Conservation (phyloP, 2,888 invertebrate genomes). For the Litoditis marina region DNA sequence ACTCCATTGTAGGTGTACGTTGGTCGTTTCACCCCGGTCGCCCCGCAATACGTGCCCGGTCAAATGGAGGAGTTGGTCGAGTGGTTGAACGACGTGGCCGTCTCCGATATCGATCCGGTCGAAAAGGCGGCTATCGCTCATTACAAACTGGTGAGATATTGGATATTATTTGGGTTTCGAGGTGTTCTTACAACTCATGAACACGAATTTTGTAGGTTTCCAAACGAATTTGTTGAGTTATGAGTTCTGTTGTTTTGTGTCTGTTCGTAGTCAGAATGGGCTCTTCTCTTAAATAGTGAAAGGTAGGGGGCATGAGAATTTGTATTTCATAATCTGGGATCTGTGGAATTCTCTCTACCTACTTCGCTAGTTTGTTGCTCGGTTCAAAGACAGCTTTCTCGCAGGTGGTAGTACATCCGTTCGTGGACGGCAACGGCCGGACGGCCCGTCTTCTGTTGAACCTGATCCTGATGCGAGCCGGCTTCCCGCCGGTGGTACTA, state of each 20-base stretch:
- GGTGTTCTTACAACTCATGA: too few relatives aligned
- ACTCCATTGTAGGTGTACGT: constrained; percentile 26
- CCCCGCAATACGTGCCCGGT: constrained; percentile 76
- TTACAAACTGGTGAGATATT: constrained; percentile 79
- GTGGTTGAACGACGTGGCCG: constrained; percentile 84
- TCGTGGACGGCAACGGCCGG: constrained; percentile 91
- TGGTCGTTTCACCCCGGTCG: constrained; percentile 78
- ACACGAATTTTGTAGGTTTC: too few relatives aligned
- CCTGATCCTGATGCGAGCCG: constrained; percentile 77
- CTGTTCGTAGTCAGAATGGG: too few relatives aligned
- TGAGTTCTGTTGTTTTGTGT: too few relatives aligned
- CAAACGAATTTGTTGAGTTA: too few relatives aligned
- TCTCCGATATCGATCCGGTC: constrained; percentile 81
- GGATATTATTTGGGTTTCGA: too few relatives aligned
- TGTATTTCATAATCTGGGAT: too few relatives aligned
- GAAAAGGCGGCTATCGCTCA: constrained; percentile 92
- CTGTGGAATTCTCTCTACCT: too few relatives aligned
- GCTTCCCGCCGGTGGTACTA: constrained; percentile 66
- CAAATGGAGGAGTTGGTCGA: constrained; percentile 84
- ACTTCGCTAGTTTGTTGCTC: too few relatives aligned
- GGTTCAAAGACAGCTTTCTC: too few relatives aligned
- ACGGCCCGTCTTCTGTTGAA: constrained; percentile 94
- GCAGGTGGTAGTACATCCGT: constrained; percentile 86
- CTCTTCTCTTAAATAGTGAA: too few relatives aligned
- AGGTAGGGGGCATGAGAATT: too few relatives aligned